Evolutionary conservation across 2,888 invertebrate genomes (phyloP).

Genomic region (Suillia variegata): DNA sequence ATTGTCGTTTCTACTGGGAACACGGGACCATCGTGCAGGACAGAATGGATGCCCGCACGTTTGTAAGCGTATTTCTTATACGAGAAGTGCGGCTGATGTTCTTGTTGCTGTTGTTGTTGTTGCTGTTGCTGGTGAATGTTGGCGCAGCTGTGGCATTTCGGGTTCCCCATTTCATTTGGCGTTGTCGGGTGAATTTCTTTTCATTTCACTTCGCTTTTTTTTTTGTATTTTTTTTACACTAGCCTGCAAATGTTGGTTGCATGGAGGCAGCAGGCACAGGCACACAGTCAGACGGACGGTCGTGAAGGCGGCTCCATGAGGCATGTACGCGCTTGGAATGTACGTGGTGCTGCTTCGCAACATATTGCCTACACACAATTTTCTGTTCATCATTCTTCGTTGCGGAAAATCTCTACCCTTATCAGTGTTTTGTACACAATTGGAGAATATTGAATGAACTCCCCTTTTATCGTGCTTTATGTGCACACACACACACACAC

Average conservation of each 20-base stretch:
- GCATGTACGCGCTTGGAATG: slow-evolving; percentile 10
- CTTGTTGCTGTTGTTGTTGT: slow-evolving; percentile 1
- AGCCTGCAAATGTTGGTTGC: neutral
- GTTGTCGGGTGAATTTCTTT: too few relatives aligned
- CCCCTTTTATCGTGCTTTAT: slow-evolving; percentile 27
- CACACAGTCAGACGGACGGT: neutral
- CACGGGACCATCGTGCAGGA: too few relatives aligned
- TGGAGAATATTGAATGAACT: slow-evolving; percentile 36
- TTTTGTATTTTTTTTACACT: too few relatives aligned
- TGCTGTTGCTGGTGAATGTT: slow-evolving; percentile 14
- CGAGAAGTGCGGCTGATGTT: slow-evolving; percentile 1
- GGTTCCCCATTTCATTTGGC: slow-evolving; percentile 16
- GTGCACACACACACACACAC: too few relatives aligned
- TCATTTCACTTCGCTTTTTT: neutral
- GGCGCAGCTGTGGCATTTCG: slow-evolving; percentile 30
- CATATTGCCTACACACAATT: slow-evolving; percentile 32
- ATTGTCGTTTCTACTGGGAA: too few relatives aligned
- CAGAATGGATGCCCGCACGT: slow-evolving; percentile 19
- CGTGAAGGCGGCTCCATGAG: neutral
- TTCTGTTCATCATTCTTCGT: slow-evolving; percentile 34
- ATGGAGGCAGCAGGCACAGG: too few relatives aligned
- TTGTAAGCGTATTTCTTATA: slow-evolving; percentile 13
- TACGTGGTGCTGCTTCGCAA: slow-evolving; percentile 10
- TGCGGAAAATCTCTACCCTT: slow-evolving; percentile 31
- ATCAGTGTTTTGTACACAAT: slow-evolving; percentile 31